A percentile compares a stretch with the other conserved stretches of the same genome.
Conservation (phyloP, 2,888 invertebrate genomes). For the Caenorhabditis drosophilae region DNA sequence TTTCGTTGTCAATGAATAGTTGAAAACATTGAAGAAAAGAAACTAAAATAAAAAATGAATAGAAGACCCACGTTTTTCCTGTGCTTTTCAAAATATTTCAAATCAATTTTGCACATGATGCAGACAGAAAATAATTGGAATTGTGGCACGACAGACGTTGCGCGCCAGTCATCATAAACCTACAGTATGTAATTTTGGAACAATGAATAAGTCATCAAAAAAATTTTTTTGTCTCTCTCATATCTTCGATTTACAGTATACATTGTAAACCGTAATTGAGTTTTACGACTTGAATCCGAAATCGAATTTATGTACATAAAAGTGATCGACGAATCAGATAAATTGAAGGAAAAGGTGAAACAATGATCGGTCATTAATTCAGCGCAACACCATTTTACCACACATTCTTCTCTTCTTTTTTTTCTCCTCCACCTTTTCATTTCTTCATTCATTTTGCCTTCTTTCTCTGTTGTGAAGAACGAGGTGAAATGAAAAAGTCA, state of each 20-base stretch:
- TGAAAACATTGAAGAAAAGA: too few relatives aligned
- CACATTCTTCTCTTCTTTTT: background rate
- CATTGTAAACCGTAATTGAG: slow-evolving; percentile 4
- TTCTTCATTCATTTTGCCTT: too few relatives aligned
- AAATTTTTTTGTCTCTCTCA: background rate
- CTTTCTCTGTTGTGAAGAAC: too few relatives aligned
- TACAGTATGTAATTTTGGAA: slow-evolving; percentile 26
- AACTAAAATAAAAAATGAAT: too few relatives aligned
- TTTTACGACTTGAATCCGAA: slow-evolving; percentile 3
- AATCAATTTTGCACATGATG: too few relatives aligned
- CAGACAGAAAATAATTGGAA: too few relatives aligned
- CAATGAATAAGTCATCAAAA: background rate
- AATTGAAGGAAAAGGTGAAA: slow-evolving; percentile 9
- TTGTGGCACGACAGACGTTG: too few relatives aligned
- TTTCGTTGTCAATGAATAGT: too few relatives aligned
- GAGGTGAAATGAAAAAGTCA: too few relatives aligned
- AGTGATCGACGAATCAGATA: background rate
- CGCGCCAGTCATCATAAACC: slow-evolving; percentile 19
- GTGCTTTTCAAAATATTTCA: too few relatives aligned
- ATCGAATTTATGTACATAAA: background rate
- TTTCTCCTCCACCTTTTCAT: too few relatives aligned
- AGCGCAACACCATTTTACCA: background rate
- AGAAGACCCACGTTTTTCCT: too few relatives aligned
- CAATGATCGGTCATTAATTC: slow-evolving; percentile 27
- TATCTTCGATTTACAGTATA: background rate